These are phyloP conservation scores for Zeuzera pyrina DNA, from an alignment of 2,888 invertebrate genomes.

Conservation along the genomic window DNA sequence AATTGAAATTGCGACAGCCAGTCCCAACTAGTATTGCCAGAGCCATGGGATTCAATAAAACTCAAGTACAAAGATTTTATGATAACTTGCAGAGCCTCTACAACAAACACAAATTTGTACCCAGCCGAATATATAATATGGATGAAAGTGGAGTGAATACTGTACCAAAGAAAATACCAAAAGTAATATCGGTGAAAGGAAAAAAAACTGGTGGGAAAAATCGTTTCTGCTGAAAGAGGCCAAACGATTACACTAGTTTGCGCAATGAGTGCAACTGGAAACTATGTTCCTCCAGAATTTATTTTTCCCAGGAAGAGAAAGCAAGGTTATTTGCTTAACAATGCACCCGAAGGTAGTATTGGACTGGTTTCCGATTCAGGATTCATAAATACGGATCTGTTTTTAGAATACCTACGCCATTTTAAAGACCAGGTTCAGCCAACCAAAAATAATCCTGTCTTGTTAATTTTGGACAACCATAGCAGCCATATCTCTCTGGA, in stretches of 20 bases:
- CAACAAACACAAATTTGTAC: neutral
- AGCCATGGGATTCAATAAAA: conserved; percentile 8
- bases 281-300: conserved; percentile 6
- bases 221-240: conserved; percentile 5
- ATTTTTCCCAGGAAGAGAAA: conserved; percentile 3
- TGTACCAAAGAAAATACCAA: conserved; percentile 8
- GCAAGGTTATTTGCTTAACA: conserved; percentile 1
- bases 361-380: conserved; percentile 4
- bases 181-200: conserved; percentile 6
- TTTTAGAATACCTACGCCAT: conserved; percentile 3
- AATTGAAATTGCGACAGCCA: conserved; percentile 5
- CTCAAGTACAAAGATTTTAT: conserved; percentile 1
- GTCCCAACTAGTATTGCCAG: conserved; percentile 6
- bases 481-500: neutral
- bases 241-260: neutral
- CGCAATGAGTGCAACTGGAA: conserved; percentile 2
- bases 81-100: neutral
- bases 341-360: conserved; percentile 2
- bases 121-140: conserved; percentile 6
- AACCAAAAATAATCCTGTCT: neutral
- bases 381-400: conserved; percentile 3
- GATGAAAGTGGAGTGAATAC: conserved; percentile 8
- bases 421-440: conserved; percentile 3
- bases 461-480: conserved; percentile 1
- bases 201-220: conserved; percentile 4